Conservation (phyloP, 37 sponge, comb jelly and placozoan species). For the Agelas oroides region DNA sequence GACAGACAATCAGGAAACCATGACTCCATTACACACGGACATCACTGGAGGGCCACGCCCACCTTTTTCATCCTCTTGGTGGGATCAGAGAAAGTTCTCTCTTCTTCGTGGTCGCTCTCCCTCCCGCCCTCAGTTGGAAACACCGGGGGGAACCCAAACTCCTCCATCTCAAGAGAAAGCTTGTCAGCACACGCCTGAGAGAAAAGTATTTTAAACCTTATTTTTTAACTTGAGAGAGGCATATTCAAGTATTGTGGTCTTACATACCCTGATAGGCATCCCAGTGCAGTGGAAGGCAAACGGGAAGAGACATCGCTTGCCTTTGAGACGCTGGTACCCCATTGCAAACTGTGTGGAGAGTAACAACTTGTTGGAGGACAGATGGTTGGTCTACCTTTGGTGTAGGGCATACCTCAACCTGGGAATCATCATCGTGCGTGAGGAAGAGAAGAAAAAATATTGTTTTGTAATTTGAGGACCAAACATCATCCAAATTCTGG, state of each 20-base stretch:
- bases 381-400: too few species aligned
- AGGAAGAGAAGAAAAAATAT: neutral
- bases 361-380: neutral
- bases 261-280: conserved; percentile 95
- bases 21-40: neutral
- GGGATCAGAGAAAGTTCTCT: conserved; percentile 37
- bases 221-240: neutral
- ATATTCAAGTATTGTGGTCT: too few species aligned
- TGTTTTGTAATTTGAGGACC: neutral
- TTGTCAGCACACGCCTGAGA: conserved; percentile 97
- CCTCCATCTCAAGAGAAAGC: conserved; percentile 85
- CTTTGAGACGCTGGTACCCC: conserved; percentile 96
- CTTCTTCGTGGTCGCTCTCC: conserved; percentile 32
- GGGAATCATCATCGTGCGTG: neutral
- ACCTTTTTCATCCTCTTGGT: conserved; percentile 73
- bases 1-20: neutral
- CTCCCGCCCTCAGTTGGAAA: conserved; percentile 67
- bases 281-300: conserved; percentile 99
- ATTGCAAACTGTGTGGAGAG: conserved; percentile 86
- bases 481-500: too few species aligned
- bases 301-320: conserved; percentile 97
- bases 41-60: conserved; percentile 10
- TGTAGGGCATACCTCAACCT: conserved; percentile 38
- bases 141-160: conserved; percentile 92
- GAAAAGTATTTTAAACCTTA: neutral